Conservation (phyloP, 2,888 invertebrate species). For the Corbicula japonica region DNA sequence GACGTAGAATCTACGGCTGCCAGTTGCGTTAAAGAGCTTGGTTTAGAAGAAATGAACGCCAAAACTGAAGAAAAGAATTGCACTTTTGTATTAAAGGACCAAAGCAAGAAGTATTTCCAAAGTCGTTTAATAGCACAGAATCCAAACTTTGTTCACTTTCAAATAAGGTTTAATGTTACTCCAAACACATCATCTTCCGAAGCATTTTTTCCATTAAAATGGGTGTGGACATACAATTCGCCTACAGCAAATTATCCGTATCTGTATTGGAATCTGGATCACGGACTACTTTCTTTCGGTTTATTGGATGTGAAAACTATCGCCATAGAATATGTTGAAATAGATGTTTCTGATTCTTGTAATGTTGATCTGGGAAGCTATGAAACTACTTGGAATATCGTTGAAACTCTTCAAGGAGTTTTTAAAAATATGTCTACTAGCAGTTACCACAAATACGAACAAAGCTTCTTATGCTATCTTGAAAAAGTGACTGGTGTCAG, state of each 20-base stretch:
- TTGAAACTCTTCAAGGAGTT: neutral
- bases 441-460: neutral
- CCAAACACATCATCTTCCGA: neutral
- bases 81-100: too few species aligned
- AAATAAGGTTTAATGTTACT: neutral
- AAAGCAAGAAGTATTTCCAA: too few species aligned
- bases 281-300: constrained; percentile 46
- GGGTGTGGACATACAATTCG: constrained; percentile 57
- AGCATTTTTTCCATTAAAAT: constrained; percentile 22
- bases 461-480: constrained; percentile 17
- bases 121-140: too few species aligned
- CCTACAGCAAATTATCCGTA: constrained; percentile 32
- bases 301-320: constrained; percentile 47
- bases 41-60: too few species aligned
- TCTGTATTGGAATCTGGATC: constrained; percentile 52
- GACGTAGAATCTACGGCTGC: too few species aligned
- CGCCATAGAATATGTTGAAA: constrained; percentile 1
- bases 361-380: neutral
- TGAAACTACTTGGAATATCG: neutral
- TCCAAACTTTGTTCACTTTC: constrained; percentile 5
- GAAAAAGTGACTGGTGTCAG: neutral
- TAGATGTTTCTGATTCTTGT: neutral
- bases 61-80: too few species aligned
- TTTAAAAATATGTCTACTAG: neutral
- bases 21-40: too few species aligned